phyloP scores from a whole-genome alignment of 2,113 vertebrate genomes.

The Mellivora capensis region DNA sequence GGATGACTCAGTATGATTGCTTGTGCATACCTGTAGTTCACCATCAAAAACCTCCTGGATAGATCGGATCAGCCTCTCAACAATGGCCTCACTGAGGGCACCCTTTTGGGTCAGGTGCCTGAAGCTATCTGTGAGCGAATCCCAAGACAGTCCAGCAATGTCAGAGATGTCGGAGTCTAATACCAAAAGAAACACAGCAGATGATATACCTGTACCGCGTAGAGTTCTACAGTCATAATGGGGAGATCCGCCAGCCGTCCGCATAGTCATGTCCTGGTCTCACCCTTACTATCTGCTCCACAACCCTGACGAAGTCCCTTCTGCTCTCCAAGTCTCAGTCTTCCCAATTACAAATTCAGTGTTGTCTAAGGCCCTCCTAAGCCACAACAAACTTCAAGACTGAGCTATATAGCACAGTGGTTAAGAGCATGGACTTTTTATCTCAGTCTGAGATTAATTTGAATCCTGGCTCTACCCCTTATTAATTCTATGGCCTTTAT shows the following conservation, averaged over 20 bases:
- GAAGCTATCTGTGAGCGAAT: background rate
- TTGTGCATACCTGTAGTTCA: slow-evolving; percentile 56
- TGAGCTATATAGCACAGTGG: background rate
- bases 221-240: background rate
- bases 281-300: background rate
- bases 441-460: background rate
- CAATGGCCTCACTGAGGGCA: background rate
- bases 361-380: background rate
- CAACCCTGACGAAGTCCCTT: background rate
- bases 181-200: slow-evolving; percentile 16
- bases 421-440: background rate
- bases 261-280: background rate
- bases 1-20: background rate
- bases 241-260: background rate
- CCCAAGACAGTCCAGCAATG: background rate
- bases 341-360: slow-evolving; percentile 11
- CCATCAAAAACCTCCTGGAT: slow-evolving; percentile 24
- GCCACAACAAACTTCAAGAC: background rate
- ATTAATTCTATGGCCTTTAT: background rate
- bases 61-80: slow-evolving; percentile 37
- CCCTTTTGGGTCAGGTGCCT: background rate
- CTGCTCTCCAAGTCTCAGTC: background rate
- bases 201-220: background rate
- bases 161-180: slow-evolving; percentile 47
- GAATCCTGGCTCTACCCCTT: background rate